Base-by-base conservation (phyloP, 2,888 invertebrate genomes). In the Mythimna loreyi region DNA sequence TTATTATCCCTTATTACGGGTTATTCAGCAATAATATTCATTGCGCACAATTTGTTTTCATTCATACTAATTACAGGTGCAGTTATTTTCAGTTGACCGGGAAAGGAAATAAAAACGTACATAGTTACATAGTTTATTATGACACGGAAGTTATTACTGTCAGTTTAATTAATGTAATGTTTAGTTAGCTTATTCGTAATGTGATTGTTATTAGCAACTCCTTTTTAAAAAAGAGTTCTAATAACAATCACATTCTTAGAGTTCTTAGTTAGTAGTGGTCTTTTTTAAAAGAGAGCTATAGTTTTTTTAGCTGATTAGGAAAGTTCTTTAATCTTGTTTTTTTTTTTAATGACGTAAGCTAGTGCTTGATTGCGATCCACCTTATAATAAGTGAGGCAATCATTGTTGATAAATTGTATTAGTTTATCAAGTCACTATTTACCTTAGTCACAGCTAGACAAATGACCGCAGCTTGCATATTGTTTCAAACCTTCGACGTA, bases 31-130 rank as follows among this genome's bases (percentile, higher is more conserved):
- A 63, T 72, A 53, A 67, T 57, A 72, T 60, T 78, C 33, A 76
- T 72, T 66, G 67, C 72, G 67, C 55, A 72, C 64, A 75, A 80
- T 80, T 78, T 80, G 45, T 72, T 78, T 78, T 67, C 72, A 76
- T 67, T 60, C 58, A 61, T 23, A 64, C 30, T 72, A 80, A 78
- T 79, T 75, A 67, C 50, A 52, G 56, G 62, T 66, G 76, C 72
- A 60, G 56, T 60, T 67, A 75, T 75, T 76, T 72, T 67, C 50
- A 59, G 36, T 62, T 59, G 28, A 53, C 61, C 43, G 25, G 6
- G 25, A 43, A 52, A 65, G 56, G 62, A 72, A 76, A 40, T 75
- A 45, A 69, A 65, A 75, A 56, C 23, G 55, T 28, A 55, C 8
- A 47, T 13, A 50, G 30, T 65, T 53, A 47, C 9, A 36, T 11